Evolutionary conservation across 2,797 vertebrate genomes (phyloP).

Genomic region (Fratercula arctica): DNA sequence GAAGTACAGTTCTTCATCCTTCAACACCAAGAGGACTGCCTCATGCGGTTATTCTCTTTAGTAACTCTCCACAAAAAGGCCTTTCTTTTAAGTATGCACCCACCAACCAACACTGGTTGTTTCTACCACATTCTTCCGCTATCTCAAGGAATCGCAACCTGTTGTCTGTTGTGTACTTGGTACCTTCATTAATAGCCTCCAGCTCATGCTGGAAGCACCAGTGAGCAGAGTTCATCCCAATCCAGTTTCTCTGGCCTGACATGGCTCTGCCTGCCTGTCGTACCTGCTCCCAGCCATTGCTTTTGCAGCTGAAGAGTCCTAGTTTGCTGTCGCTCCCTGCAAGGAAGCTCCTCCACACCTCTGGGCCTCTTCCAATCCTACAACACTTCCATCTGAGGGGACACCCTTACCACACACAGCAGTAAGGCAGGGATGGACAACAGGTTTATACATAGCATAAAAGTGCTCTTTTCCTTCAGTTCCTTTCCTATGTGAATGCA

Average conservation of each 20-base stretch:
- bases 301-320: not conserved
- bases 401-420: not conserved
- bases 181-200: not conserved
- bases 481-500: not conserved
- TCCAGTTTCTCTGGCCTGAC: not conserved
- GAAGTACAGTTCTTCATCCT: not conserved
- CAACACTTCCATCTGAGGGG: not conserved
- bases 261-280: not conserved
- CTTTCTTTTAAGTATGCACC: not conserved
- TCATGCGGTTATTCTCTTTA: accelerated
- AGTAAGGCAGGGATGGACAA: not conserved
- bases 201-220: not conserved
- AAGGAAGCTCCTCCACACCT: not conserved
- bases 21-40: not conserved
- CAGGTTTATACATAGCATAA: not conserved
- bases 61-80: not conserved
- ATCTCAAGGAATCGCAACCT: not conserved
- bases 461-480: not conserved
- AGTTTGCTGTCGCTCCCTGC: not conserved
- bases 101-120: not conserved
- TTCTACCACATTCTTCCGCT: not conserved
- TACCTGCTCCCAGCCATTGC: not conserved
- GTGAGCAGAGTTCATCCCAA: not conserved
- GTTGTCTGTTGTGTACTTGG: not conserved
- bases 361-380: not conserved